Conservation (phyloP, 64 coral and sea anemone genomes). For the Montipora efflorescens region DNA sequence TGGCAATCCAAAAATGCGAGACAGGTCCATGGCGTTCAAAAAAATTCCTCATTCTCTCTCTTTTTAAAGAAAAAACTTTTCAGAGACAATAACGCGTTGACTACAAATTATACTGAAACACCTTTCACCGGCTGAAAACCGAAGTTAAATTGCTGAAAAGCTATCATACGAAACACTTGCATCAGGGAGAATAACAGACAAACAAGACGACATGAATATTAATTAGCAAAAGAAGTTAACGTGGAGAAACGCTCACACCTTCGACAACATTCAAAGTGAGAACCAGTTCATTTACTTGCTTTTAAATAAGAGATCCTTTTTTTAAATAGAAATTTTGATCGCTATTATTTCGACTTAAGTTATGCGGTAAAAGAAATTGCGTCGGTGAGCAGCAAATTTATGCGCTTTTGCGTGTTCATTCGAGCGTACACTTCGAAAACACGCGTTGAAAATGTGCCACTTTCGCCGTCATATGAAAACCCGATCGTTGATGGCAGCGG, state of each 20-base stretch:
- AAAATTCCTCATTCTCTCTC: too few relatives aligned
- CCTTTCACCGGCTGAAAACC: not conserved
- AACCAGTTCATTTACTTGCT: not conserved
- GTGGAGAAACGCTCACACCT: not conserved
- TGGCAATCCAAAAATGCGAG: not conserved
- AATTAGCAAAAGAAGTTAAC: not conserved
- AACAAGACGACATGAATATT: constrained; percentile 58
- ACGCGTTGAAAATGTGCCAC: constrained; percentile 82
- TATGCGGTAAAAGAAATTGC: constrained; percentile 12
- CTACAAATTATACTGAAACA: not conserved
- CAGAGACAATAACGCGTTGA: not conserved
- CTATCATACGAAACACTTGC: not conserved
- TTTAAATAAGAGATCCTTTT: not conserved
- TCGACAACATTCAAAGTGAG: not conserved
- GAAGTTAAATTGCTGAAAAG: constrained; percentile 12
- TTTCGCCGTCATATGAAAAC: constrained; percentile 33
- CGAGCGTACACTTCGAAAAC: constrained; percentile 78
- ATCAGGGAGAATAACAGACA: constrained; percentile 16
- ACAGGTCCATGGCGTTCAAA: not conserved
- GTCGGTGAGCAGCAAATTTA: constrained; percentile 63
- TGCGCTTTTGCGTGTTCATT: constrained; percentile 68
- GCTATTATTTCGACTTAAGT: not conserved
- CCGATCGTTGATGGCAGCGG: not conserved
- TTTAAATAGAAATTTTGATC: not conserved
- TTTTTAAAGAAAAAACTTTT: not conserved